Evolutionary conservation across 2,113 vertebrate genomes (phyloP), one percentile per base, ranked within the genome.

Genomic region (Eulemur rufifrons): DNA sequence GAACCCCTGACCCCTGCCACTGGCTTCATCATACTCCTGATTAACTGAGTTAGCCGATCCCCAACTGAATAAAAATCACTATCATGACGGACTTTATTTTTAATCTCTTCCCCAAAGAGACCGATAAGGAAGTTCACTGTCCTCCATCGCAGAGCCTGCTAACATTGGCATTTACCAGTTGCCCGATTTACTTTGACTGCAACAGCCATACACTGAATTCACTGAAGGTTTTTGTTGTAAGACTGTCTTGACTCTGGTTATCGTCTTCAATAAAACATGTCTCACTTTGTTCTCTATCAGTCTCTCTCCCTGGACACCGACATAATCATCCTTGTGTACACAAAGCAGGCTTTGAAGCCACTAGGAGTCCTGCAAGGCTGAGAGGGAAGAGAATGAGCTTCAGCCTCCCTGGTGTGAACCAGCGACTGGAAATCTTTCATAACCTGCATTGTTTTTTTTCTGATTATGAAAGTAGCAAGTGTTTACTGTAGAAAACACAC

Each of bases 261-360:
- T 52, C 3, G 0, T 92, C 97, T 93, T 97, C 93, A 86, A 81
- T 94, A 95, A 97, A 97, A 97, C 96, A 94, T 92, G 96, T 78
- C 93, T 95, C 54, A 66, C 95, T 97, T 89, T 97, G 95, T 97
- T 97, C 96, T 96, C 91, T 91, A 56, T 68, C 91, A 93, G 91
- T 23, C 73, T 42, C 1, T 95, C 97, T 98, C 95, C 89, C 95
- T 71, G 82, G 96, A 91, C 95, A 89, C 91, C 95, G 89, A 89
- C 93, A 73, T 64, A 80, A 94, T 83, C 95, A 97, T 95, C 74
- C 95, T 93, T 94, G 61, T 61, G 89, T 96, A 96, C 97, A 98
- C 96, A 97, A 86, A 86, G 86, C 93, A 63, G 74, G 56, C 95
- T 97, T 98, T 96, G 95, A 98, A 97, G 86, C 56, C 86, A 42